Evolutionary conservation across 2,113 vertebrate species (phyloP).

Genomic region (Solenodon paradoxus): DNA sequence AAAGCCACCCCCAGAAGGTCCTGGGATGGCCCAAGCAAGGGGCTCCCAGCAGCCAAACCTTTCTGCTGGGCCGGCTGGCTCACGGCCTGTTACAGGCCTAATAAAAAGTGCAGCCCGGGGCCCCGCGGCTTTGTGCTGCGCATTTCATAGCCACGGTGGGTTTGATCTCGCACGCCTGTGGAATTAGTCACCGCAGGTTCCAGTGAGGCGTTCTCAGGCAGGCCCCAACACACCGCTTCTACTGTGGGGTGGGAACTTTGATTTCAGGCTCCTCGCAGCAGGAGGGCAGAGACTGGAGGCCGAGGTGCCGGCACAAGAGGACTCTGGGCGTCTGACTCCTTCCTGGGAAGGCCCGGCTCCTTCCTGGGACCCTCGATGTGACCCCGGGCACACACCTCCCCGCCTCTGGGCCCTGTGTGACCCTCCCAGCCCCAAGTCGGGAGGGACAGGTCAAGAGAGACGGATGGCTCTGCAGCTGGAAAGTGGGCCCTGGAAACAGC

Average conservation of each 20-base stretch:
- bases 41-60: no score
- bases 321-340: no score
- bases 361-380: neutral
- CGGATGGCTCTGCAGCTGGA: neutral
- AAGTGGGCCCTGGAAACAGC: slow-evolving; percentile 58
- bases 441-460: no score
- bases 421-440: no score
- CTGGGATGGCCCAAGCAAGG: no score
- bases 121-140: slow-evolving; percentile 44
- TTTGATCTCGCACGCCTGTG: slow-evolving; percentile 68
- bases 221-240: slow-evolving; percentile 56
- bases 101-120: slow-evolving; percentile 55
- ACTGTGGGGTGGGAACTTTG: slow-evolving; percentile 33
- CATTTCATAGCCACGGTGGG: slow-evolving; percentile 60
- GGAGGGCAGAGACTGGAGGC: neutral
- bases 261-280: slow-evolving; percentile 19
- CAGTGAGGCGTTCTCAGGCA: slow-evolving; percentile 62
- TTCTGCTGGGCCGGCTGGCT: no score
- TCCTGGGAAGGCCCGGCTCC: neutral
- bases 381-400: neutral
- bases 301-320: no score
- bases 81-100: neutral
- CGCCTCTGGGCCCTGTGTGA: neutral
- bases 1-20: no score
- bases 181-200: slow-evolving; percentile 69